Percentiles rank a stretch among this genome's conserved stretches.
Conservation (phyloP, 2,888 invertebrate species). For the Ceraclea dissimilis region DNA sequence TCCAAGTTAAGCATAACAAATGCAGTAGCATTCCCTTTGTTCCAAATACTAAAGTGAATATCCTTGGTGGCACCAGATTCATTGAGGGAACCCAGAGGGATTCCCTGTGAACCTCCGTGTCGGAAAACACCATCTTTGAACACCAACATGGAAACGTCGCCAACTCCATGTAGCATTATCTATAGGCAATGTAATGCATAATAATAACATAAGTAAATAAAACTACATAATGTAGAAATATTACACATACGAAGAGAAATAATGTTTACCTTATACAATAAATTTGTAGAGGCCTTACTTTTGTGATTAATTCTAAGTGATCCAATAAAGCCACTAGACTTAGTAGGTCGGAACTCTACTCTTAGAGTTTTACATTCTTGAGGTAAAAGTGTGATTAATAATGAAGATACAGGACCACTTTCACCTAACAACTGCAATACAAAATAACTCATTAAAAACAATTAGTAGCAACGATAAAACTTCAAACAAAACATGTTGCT, state of each 20-base stretch:
- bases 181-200: constrained; percentile 5
- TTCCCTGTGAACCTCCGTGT: constrained; percentile 21
- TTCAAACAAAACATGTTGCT: background rate
- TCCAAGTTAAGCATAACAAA: constrained; percentile 22
- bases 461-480: background rate
- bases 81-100: constrained; percentile 21
- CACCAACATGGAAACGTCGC: constrained; percentile 19
- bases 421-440: constrained; percentile 18
- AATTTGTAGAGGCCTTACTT: constrained; percentile 3
- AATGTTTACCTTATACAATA: background rate
- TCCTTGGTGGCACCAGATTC: constrained; percentile 19
- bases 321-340: constrained; percentile 16
- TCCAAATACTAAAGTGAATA: constrained; percentile 24
- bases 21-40: constrained; percentile 18
- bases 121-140: constrained; percentile 23
- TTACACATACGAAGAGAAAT: too few species aligned
- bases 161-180: constrained; percentile 22
- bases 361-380: constrained; percentile 21
- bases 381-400: constrained; percentile 22
- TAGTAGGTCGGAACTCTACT: constrained; percentile 20
- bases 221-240: background rate
- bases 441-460: background rate
- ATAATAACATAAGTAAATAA: too few species aligned
- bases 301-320: constrained; percentile 14
- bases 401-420: constrained; percentile 10